phyloP scores from a whole-genome alignment of 2,113 vertebrate genomes.

The Pseudopodoces humilis region DNA sequence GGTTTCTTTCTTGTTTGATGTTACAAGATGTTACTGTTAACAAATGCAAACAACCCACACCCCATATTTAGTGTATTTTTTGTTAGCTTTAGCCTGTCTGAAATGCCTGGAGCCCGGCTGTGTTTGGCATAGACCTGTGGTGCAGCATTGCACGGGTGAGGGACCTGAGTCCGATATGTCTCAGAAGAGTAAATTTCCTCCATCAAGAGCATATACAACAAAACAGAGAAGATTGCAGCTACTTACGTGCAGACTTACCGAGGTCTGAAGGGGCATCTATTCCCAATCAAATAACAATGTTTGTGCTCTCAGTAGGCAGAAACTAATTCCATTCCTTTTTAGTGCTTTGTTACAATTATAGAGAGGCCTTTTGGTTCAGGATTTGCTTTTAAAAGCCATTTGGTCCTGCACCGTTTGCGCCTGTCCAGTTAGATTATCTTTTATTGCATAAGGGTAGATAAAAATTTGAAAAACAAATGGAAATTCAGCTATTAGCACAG shows the following conservation, averaged over 20 bases:
- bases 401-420: not conserved
- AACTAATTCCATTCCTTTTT: not conserved
- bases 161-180: not conserved
- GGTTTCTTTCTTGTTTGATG: not conserved
- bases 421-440: constrained; percentile 43
- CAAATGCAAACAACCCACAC: not conserved
- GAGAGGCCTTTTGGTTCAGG: not conserved
- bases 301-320: not conserved
- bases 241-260: not conserved
- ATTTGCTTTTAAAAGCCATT: not conserved
- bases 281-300: not conserved
- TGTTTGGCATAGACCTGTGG: not conserved
- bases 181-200: not conserved
- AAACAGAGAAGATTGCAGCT: not conserved
- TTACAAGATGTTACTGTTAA: not conserved
- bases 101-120: rapidly evolving
- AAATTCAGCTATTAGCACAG: constrained; percentile 6
- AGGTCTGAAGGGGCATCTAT: not conserved
- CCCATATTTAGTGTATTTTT: not conserved
- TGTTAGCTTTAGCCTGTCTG: not conserved
- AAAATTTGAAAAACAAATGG: constrained; percentile 37
- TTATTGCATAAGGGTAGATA: constrained; percentile 18
- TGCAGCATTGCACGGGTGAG: not conserved
- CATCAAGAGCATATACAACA: not conserved
- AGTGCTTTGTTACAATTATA: not conserved